These are phyloP conservation scores for Thryonomys swinderianus DNA, from an alignment of 2,113 vertebrate species.

Conservation along the genomic window DNA sequence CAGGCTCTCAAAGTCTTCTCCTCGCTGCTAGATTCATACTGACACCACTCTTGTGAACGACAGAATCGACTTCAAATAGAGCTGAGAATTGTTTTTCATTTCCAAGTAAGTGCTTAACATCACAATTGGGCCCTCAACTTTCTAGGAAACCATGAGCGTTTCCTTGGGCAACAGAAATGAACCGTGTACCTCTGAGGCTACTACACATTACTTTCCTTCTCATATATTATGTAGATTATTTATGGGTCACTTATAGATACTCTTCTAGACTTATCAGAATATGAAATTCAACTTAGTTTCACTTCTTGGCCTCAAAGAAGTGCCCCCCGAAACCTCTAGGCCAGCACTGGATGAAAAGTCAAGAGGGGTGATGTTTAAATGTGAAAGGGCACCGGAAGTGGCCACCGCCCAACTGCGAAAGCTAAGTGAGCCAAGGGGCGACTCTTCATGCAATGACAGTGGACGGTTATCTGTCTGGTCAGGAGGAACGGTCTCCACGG, in stretches of 20 bases:
- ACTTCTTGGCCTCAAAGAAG: background rate
- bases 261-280: background rate
- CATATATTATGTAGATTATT: background rate
- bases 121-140: slow-evolving; percentile 2
- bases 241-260: background rate
- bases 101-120: background rate
- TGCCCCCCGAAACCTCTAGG: background rate
- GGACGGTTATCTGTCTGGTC: background rate
- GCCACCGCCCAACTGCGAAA: background rate
- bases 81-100: background rate
- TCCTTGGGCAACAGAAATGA: background rate
- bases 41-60: background rate
- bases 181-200: background rate
- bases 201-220: background rate
- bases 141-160: background rate
- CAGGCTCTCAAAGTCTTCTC: background rate
- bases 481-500: background rate
- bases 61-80: slow-evolving; percentile 7
- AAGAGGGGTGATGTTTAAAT: background rate
- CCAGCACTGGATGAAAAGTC: background rate
- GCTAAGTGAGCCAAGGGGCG: background rate
- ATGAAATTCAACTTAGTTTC: slow-evolving; percentile 15
- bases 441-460: background rate
- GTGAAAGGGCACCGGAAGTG: background rate
- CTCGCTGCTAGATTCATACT: background rate